Evolutionary conservation across 2,113 vertebrate species (phyloP).

Genomic region (Arvicanthis niloticus): DNA sequence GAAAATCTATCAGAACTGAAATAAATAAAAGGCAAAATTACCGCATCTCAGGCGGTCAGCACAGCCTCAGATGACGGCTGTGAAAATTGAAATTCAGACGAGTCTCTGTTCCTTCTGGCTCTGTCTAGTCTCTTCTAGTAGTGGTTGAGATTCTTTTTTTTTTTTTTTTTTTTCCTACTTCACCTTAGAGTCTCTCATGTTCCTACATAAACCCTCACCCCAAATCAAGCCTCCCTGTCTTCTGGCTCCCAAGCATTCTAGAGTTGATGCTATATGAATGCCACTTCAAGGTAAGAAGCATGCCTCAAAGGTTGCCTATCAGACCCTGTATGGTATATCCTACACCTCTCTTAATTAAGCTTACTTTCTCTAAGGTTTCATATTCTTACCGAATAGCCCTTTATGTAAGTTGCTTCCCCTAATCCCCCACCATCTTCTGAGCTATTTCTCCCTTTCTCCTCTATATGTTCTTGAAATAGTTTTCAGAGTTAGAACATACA

Average conservation of each 20-base stretch:
- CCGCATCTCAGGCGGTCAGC: background rate
- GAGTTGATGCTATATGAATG: background rate
- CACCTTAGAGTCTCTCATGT: background rate
- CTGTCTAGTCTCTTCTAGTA: background rate
- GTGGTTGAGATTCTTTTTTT: background rate
- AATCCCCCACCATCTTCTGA: background rate
- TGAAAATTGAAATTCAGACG: conserved; percentile 54
- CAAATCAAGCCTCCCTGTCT: accelerated
- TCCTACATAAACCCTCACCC: background rate
- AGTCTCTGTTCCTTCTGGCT: background rate
- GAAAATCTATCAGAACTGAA: background rate
- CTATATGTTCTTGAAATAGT: background rate
- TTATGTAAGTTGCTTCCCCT: background rate
- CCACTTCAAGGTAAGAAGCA: background rate
- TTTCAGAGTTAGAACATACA: background rate
- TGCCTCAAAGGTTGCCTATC: background rate
- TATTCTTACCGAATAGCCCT: background rate
- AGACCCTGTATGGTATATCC: background rate
- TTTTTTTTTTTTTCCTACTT: no score
- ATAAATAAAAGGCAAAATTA: conserved; percentile 38
- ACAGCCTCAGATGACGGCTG: conserved; percentile 56
- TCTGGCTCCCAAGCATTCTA: background rate
- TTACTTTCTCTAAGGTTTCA: conserved; percentile 13
- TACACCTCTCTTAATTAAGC: background rate
- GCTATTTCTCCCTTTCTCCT: background rate